Evolutionary conservation across 2,888 invertebrate species (phyloP), one percentile per base, ranked within the genome.

Genomic region (Polia nebulosa): DNA sequence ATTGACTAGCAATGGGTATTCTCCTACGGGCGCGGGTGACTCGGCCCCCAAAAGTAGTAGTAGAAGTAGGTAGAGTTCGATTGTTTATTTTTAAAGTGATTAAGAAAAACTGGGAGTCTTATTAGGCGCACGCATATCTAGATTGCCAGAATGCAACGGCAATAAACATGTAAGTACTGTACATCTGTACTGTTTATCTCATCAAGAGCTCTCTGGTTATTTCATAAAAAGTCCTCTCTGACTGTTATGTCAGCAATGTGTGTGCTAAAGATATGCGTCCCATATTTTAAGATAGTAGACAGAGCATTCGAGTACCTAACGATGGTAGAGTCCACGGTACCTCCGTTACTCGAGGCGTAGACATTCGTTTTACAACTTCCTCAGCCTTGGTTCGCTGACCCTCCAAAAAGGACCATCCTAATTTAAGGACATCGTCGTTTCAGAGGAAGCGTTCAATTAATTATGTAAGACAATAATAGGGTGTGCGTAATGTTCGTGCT

Each of bases 401-500:
- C 58, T 66, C 65, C 39, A n/a, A 62, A 36, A 29, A 29, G 11
- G 29, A 51, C 39, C 41, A 56, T 47, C 22, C 32, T 51, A 65
- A 66, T 74, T 53, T 63, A 71, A 72, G 70, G 77, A 73, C 68
- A 53, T 49, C 59, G 68, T 72, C 55, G 76, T 72, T 51, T 63
- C 47, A 62, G 51, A 71, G 83, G 83, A 83, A 71, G 55, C 52
- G 51, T 76, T 51, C 80, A 81, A 83, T 83, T 83, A 83, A 83
- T 82, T 78, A 82, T 82, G 81, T 83, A 81, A 83, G 80, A 73
- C 81, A 69, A 71, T 82, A 79, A 77, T 77, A 81, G 78, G 62
- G 72, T 72, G 61, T 72, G 72, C 73, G 83, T 80, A 74, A 77
- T 34, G 53, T 55, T 51, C 47, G 72, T 80, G 73, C 53, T 72